These are phyloP conservation scores for Pseudococcus jackbeardsleyi DNA, from an alignment of 2,888 invertebrate genomes.

Conservation along the genomic window DNA sequence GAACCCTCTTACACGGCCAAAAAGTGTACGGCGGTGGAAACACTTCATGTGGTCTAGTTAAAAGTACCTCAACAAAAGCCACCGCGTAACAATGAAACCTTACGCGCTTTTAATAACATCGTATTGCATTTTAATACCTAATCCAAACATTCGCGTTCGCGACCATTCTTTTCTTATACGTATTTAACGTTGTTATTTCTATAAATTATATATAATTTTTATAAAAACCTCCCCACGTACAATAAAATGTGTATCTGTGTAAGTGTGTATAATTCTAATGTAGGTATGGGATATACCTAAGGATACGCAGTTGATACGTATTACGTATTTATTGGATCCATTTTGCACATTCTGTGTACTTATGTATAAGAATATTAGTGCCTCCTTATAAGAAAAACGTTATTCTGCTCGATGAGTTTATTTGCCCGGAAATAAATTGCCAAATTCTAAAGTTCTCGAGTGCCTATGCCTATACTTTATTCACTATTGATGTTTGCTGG, in stretches of 20 bases:
- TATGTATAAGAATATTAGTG: neutral
- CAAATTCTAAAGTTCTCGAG: neutral
- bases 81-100: conserved; percentile 47
- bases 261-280: too few species aligned
- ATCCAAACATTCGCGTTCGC: conserved; percentile 23
- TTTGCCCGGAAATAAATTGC: neutral
- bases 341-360: neutral
- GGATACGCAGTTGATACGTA: neutral
- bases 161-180: neutral
- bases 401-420: neutral
- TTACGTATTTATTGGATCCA: neutral
- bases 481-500: neutral
- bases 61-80: conserved; percentile 54
- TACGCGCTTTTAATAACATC: conserved; percentile 53
- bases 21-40: conserved; percentile 42
- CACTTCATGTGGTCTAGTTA: conserved; percentile 55
- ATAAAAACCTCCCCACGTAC: neutral
- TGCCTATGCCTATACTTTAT: neutral
- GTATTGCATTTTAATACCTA: conserved; percentile 44
- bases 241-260: too few species aligned
- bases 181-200: conserved; percentile 37
- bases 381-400: neutral
- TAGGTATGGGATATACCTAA: neutral
- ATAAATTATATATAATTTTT: neutral
- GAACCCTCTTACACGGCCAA: conserved; percentile 41